Evolutionary conservation across 2,797 vertebrate species (phyloP), one percentile per base, ranked within the genome.

Genomic region (Manis crassicaudata): DNA sequence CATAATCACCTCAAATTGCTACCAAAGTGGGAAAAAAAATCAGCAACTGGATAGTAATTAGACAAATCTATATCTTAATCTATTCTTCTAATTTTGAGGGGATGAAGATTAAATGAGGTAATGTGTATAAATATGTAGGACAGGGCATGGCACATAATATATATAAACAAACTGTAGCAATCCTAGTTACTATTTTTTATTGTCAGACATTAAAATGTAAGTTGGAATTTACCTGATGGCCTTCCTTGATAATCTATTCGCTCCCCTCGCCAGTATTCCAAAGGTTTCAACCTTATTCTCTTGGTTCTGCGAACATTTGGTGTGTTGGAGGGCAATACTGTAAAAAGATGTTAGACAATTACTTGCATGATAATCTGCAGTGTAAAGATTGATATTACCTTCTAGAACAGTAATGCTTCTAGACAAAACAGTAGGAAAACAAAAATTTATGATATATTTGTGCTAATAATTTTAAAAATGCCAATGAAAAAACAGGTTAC

Each of bases 191-290:
- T 79, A 80, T 54, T 91, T 85, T 75, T 94, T 75, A 65, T 6
- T 80, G 32, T 79, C 1, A 84, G 73, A 46, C 58, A 96, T 83
- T 82, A 29, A 82, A 96, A 32, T 29, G 27, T 23, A n/a, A 93
- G 46, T 63, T 92, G 82, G 35, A 18, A 13, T 79, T 91, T 98
- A 99, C 98, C 98, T 97, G 98, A 98, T 80, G 95, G 32, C 0
- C 21, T 85, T 86, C 93, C 21, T 0, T 87, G 8, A 88, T 98
- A 99, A 93, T 97, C 95, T 68, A 98, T 16, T 0, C 98, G 98
- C 68, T 99, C 98, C n/a, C 98, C 98, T 97, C 98, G 97, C 98
- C 98, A 99, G 13, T 98, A 99, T 70, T 98, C 98, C 97, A 99
- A 96, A 96, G 98, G 98, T 96, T 50, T 98, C 7, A 98, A 80